A percentile compares a stretch with the other conserved stretches of the same genome.
Evolutionary conservation across 1,140 invertebrate species (phyloP).

Genomic region (Papilio helenus): DNA sequence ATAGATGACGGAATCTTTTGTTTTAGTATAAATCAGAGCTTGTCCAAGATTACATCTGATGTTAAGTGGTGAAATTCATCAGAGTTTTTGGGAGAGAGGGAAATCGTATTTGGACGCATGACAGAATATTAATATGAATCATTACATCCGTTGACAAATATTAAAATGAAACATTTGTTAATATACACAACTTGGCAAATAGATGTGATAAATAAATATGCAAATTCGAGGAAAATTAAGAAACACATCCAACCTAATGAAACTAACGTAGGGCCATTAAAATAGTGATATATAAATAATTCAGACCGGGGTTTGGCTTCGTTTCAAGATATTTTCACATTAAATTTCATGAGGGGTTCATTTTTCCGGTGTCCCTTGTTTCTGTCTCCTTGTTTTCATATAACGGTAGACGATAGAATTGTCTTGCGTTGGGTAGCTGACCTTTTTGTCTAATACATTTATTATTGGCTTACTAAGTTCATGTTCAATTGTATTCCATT

Average conservation of each 20-base stretch:
- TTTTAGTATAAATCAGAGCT: too few species aligned
- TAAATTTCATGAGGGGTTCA: conserved; percentile 82
- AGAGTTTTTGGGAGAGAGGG: too few species aligned
- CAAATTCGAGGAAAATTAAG: conserved; percentile 66
- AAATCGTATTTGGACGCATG: too few species aligned
- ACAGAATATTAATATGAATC: background rate
- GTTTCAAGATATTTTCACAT: conserved; percentile 82
- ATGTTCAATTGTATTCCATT: conserved; percentile 33
- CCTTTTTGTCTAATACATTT: conserved; percentile 56
- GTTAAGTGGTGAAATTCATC: too few species aligned
- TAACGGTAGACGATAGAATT: background rate
- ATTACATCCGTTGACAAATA: background rate
- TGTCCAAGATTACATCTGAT: too few species aligned
- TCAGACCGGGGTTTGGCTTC: conserved; percentile 77
- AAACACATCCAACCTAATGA: conserved; percentile 78
- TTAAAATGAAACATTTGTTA: background rate
- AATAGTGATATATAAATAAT: conserved; percentile 81
- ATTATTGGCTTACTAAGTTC: conserved; percentile 46
- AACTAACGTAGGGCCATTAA: conserved; percentile 77
- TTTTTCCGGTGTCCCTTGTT: conserved; percentile 67
- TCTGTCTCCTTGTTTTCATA: conserved; percentile 24
- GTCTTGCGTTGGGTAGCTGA: conserved; percentile 52
- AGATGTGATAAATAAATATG: conserved; percentile 19
- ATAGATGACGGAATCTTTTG: too few species aligned
- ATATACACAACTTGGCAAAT: conserved; percentile 10